A percentile compares a stretch with the other conserved stretches of the same genome.
These are phyloP conservation scores for Boloria euphrosyne DNA, from an alignment of 2,888 invertebrate genomes.

Conservation along the genomic window DNA sequence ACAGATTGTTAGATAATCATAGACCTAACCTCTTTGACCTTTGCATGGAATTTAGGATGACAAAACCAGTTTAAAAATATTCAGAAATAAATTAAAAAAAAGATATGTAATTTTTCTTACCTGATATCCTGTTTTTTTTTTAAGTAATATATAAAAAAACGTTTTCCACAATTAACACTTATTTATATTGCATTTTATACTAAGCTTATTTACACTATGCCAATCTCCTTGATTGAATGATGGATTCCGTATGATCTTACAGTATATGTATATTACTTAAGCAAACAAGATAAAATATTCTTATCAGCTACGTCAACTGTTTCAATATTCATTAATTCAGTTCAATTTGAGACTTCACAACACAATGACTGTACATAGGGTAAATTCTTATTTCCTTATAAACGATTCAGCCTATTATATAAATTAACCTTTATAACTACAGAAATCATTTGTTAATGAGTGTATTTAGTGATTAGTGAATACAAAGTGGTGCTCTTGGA, in stretches of 20 bases:
- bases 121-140: conserved; percentile 20
- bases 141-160: not conserved
- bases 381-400: conserved; percentile 51
- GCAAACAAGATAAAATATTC: conserved; percentile 64
- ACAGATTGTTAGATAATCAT: conserved; percentile 61
- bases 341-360: conserved; percentile 63
- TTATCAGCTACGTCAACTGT: conserved; percentile 71
- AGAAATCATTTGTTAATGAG: conserved; percentile 30
- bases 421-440: conserved; percentile 32
- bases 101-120: conserved; percentile 27
- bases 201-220: conserved; percentile 42
- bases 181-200: not conserved
- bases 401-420: conserved; percentile 14
- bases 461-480: conserved; percentile 40
- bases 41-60: conserved; percentile 29
- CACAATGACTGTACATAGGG: conserved; percentile 75
- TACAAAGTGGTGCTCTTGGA: conserved; percentile 30
- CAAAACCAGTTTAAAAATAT: conserved; percentile 14
- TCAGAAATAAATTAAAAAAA: not conserved
- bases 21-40: conserved; percentile 68
- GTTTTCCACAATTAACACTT: conserved; percentile 3
- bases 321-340: conserved; percentile 65
- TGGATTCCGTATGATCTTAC: conserved; percentile 49
- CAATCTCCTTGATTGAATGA: conserved; percentile 51
- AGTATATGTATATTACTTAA: conserved; percentile 52